phyloP scores from a whole-genome alignment of 2,113 vertebrate species.

The Tachysurus vachellii region DNA sequence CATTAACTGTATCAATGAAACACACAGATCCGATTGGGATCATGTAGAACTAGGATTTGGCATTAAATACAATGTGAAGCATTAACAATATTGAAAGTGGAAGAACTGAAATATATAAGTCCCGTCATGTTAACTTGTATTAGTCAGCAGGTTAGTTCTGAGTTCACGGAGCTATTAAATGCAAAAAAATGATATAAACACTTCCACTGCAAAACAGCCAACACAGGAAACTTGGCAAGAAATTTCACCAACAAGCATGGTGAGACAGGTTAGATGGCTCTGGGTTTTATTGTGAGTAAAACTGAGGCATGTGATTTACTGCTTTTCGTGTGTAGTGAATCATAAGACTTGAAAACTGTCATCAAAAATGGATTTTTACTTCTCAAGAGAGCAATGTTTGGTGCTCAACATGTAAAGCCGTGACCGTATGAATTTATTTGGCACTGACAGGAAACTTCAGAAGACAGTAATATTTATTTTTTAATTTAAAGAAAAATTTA shows the following conservation, averaged over 20 bases:
- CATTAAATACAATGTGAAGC: not conserved
- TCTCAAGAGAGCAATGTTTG: not conserved
- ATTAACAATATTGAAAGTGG: not conserved
- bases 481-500: not conserved
- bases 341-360: not conserved
- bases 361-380: not conserved
- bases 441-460: not conserved
- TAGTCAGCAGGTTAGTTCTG: not conserved
- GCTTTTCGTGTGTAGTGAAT: not conserved
- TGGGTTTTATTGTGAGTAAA: not conserved
- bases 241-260: not conserved
- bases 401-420: not conserved
- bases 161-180: not conserved
- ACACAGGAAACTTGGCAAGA: conserved; percentile 11
- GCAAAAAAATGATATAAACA: not conserved
- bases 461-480: not conserved
- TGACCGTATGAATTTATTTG: not conserved
- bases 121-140: not conserved
- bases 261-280: not conserved
- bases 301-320: not conserved
- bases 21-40: not conserved
- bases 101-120: not conserved
- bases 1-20: not conserved
- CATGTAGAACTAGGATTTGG: not conserved
- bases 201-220: not conserved